phyloP scores from a whole-genome alignment of 2,888 invertebrate genomes.

The Plemyria rubiginata region DNA sequence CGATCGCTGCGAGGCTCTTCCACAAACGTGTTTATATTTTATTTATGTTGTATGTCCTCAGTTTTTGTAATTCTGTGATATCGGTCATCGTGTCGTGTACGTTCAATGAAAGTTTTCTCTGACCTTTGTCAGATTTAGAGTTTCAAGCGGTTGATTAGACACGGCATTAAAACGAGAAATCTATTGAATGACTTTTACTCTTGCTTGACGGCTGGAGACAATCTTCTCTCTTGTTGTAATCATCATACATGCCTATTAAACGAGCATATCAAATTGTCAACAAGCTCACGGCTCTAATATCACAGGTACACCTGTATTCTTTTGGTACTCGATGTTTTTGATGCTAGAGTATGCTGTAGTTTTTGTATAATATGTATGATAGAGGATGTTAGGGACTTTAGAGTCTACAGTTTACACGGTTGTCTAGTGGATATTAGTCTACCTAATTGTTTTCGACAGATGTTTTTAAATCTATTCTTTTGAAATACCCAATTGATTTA shows the following conservation, averaged over 20 bases:
- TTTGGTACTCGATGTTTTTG: too few relatives aligned
- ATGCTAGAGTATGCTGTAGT: too few relatives aligned
- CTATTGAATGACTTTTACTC: not conserved
- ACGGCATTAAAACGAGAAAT: not conserved
- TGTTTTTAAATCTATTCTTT: not conserved
- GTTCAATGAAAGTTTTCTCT: conserved; percentile 26
- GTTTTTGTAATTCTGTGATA: conserved; percentile 29
- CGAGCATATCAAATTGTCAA: too few relatives aligned
- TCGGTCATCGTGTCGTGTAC: conserved; percentile 31
- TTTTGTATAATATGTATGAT: too few relatives aligned
- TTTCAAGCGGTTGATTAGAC: not conserved
- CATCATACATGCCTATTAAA: too few relatives aligned
- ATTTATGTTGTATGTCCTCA: conserved; percentile 29
- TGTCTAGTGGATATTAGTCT: not conserved
- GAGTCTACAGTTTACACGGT: too few relatives aligned
- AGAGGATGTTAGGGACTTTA: not conserved
- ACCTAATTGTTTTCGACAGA: too few relatives aligned
- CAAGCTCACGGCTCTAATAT: too few relatives aligned
- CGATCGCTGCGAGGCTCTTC: conserved; percentile 29
- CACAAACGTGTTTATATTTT: conserved; percentile 38
- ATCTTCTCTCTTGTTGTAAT: too few relatives aligned
- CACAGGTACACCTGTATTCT: too few relatives aligned
- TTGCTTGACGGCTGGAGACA: not conserved
- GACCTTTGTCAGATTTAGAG: conserved; percentile 7
- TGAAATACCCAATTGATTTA: not conserved